Base-by-base conservation (phyloP, 1,140 invertebrate genomes). In the Drosophila leontia region DNA sequence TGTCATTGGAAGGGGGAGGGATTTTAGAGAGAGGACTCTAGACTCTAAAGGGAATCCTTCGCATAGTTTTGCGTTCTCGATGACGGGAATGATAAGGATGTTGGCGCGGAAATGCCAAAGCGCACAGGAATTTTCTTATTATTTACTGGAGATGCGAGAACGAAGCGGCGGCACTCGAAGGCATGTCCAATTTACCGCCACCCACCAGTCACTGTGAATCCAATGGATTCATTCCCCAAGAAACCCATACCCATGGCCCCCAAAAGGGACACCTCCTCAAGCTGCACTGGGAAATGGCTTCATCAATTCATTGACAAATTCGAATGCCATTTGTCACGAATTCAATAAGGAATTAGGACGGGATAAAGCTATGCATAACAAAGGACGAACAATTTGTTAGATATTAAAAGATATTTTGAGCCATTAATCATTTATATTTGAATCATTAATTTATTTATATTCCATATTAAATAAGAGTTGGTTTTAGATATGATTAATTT, bases 81-180 rank as follows among this genome's bases (percentile, higher is more conserved):
- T 58, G 78, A 67, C 56, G 79, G 60, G n/a, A 23, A 44, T 44
- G 58, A 75, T 75, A 67, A 63, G 57, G 47, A 59, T 26, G 61
- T 50, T 75, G 39, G 39, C 39, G 53, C 45, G 68, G 67, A 75
- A 67, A 88, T 87, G 84, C 83, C 83, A 80, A 78, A 48, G 80
- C 80, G 85, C 61, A 80, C 69, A 84, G 85, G 84, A 88, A 88
- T 88, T 88, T 88, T 81, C 85, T 88, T 90, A 88, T 88, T 88
- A 88, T 88, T 64, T 72, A 74, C 69, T 90, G 77, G 77, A 39
- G 19, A 88, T 75, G 77, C 76, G 72, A 85, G 72, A 85, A 51
- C 70, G 42, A 56, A 45, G 50, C 35, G 53, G 35, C 53, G 50
- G 42, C 59, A 74, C 50, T 76, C 55, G 55, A 60, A 71, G 67